Evolutionary conservation across 2,888 invertebrate species (phyloP).

Genomic region (Eremobia ochroleuca): DNA sequence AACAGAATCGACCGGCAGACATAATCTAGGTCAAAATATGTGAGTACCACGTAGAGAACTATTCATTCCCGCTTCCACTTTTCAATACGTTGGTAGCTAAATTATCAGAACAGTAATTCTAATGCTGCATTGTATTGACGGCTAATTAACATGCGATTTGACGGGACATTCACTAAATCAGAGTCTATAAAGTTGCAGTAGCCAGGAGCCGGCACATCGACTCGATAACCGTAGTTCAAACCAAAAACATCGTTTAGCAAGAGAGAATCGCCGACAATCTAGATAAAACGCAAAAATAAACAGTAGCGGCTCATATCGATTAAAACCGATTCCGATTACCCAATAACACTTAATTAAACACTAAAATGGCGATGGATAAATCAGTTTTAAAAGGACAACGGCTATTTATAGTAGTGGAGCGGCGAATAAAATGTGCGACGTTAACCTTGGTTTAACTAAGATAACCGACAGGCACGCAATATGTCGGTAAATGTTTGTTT

Average conservation of each 20-base stretch:
- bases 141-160: not conserved
- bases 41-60: no score
- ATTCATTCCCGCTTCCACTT: no score
- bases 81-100: no score
- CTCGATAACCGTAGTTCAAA: not conserved
- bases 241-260: slow-evolving; percentile 9
- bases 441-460: slow-evolving; percentile 56
- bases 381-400: slow-evolving; percentile 59
- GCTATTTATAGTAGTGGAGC: slow-evolving; percentile 51
- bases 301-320: slow-evolving; percentile 37
- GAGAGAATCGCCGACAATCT: slow-evolving; percentile 9
- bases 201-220: not conserved
- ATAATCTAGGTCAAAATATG: no score
- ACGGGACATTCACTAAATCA: not conserved
- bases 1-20: no score
- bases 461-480: slow-evolving; percentile 50
- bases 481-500: slow-evolving; percentile 44
- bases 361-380: slow-evolving; percentile 57
- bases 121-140: not conserved
- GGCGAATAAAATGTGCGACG: slow-evolving; percentile 42
- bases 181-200: not conserved
- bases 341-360: slow-evolving; percentile 61
- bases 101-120: not conserved
- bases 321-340: slow-evolving; percentile 45
- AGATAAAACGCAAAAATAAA: slow-evolving; percentile 25